Conservation (phyloP, 2,888 invertebrate genomes). For the Caenorhabditis auriculariae region DNA sequence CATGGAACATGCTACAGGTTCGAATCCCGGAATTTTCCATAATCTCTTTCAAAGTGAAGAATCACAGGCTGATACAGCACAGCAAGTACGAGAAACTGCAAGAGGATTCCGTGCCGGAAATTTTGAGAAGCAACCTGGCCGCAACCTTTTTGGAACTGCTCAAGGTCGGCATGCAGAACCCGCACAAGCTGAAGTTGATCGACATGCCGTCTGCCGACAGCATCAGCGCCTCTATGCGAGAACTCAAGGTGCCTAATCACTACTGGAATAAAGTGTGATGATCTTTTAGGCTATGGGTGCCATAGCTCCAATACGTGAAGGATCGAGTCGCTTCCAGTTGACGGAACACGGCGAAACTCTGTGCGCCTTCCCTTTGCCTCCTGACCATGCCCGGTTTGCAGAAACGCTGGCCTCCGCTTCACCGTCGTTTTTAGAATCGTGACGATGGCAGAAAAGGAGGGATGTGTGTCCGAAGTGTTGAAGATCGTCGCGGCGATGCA, state of each 20-base stretch:
- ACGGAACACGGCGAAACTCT: conserved; percentile 31
- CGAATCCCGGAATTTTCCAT: background rate
- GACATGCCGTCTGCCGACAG: conserved; percentile 80
- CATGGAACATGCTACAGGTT: conserved; percentile 57
- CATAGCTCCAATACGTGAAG: conserved; percentile 14
- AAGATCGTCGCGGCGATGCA: conserved; percentile 85
- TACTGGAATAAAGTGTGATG: background rate
- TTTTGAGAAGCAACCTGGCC: conserved; percentile 69
- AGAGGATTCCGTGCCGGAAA: conserved; percentile 81
- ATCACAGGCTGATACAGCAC: background rate
- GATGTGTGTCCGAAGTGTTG: conserved; percentile 70
- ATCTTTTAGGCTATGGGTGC: conserved; percentile 38
- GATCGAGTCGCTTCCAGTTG: conserved; percentile 10
- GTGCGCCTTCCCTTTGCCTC: conserved; percentile 32
- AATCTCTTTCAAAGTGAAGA: background rate
- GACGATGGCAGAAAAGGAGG: conserved; percentile 29
- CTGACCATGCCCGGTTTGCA: conserved; percentile 32
- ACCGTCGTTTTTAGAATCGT: conserved; percentile 27
- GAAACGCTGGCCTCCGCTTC: background rate
- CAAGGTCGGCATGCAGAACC: conserved; percentile 78
- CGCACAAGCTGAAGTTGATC: conserved; percentile 83
- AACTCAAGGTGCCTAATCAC: conserved; percentile 23
- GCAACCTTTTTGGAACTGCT: conserved; percentile 76
- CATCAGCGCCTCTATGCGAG: conserved; percentile 42
- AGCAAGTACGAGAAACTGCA: conserved; percentile 78